Conservation (phyloP, 92 coral and sea anemone species). For the Nematostella vectensis region DNA sequence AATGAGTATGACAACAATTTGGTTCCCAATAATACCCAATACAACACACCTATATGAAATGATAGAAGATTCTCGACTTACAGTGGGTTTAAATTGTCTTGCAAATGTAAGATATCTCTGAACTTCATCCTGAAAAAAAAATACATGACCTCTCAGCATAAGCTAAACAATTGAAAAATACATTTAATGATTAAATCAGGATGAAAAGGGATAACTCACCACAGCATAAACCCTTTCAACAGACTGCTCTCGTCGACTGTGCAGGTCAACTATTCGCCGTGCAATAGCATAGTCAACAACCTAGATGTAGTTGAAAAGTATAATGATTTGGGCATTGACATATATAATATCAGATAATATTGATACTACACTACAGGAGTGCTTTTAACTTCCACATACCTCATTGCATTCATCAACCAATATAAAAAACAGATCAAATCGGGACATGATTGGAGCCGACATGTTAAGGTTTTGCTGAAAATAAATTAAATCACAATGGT, state of each 20-base stretch:
- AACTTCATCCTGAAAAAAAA: conserved; percentile 67
- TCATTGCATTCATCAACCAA: conserved; percentile 98
- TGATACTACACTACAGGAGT: too few relatives aligned
- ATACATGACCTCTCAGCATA: too few relatives aligned
- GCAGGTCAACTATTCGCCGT: conserved; percentile 91
- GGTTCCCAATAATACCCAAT: too few relatives aligned
- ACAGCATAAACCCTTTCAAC: conserved; percentile 92
- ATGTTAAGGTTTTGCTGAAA: conserved; percentile 96
- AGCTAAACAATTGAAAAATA: too few relatives aligned
- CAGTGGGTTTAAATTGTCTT: conserved; percentile 92
- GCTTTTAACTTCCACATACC: too few relatives aligned
- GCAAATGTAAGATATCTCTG: conserved; percentile 92
- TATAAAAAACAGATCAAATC: conserved; percentile 96
- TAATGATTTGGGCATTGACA: neutral
- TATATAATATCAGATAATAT: neutral
- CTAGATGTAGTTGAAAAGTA: conserved; percentile 9
- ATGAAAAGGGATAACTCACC: too few relatives aligned
- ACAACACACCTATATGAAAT: neutral
- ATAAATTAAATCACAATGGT: neutral
- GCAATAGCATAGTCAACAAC: conserved; percentile 98
- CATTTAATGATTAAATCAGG: too few relatives aligned
- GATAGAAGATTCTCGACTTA: conserved; percentile 43
- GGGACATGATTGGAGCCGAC: conserved; percentile 99
- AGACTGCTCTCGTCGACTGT: conserved; percentile 85
- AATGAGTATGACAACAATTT: too few relatives aligned